These are phyloP conservation scores for Acanthacorydalis orientalis DNA, from an alignment of 2,888 invertebrate species.

Conservation along the genomic window DNA sequence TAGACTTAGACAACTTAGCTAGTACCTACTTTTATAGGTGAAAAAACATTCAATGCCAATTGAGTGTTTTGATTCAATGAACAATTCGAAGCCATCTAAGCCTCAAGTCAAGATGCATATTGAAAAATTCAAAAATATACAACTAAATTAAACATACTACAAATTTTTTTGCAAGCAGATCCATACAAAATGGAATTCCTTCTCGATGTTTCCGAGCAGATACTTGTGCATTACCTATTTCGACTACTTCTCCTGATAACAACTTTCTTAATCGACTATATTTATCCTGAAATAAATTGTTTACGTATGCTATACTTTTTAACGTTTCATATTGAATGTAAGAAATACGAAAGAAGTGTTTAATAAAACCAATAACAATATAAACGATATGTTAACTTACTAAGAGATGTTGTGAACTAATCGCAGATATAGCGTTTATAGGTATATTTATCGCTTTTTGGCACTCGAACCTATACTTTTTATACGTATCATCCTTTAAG, in stretches of 20 bases:
- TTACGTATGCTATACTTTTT: no score
- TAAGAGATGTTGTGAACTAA: conserved; percentile 46
- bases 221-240: conserved; percentile 40
- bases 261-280: conserved; percentile 55
- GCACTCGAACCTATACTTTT: conserved; percentile 67
- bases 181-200: conserved; percentile 47
- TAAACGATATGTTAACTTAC: conserved; percentile 1
- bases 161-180: conserved; percentile 55
- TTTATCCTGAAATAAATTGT: conserved; percentile 47
- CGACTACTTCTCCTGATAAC: conserved; percentile 49
- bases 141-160: conserved; percentile 30
- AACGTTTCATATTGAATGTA: not conserved
- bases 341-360: conserved; percentile 2
- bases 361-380: conserved; percentile 1
- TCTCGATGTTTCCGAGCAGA: conserved; percentile 55
- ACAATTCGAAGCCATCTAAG: no score
- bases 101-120: no score
- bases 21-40: no score
- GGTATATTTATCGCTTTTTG: conserved; percentile 78
- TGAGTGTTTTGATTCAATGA: no score
- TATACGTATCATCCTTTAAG: conserved; percentile 38
- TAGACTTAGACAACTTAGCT: no score
- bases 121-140: no score
- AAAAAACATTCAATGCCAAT: no score
- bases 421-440: conserved; percentile 70